Evolutionary conservation across 2,888 invertebrate species (phyloP), one percentile per base, ranked within the genome.

Genomic region (Zele albiditarsus): DNA sequence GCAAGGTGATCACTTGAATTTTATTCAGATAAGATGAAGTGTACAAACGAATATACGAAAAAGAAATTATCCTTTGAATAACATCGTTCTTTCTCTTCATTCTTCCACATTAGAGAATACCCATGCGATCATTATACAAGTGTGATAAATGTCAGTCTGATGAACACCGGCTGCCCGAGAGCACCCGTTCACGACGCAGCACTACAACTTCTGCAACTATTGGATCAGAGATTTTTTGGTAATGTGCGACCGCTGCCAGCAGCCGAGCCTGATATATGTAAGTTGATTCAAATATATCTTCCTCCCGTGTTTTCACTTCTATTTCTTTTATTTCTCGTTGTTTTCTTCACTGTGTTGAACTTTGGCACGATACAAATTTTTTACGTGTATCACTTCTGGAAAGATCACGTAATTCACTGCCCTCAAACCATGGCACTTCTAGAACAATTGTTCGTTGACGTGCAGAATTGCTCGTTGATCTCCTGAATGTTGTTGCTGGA

Each of bases 101-200:
- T 53, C 63, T 58, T 75, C 16, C 71, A 27, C 3, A 53, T 42
- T 89, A 97, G 97, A 86, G 98, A 98, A 90, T 98, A 98, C 91
- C 98, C 98, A 2, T 98, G 98, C 89, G 98, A 98, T 90, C 97
- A 98, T 91, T 98, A 98, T 89, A 98, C 98, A 49, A 98, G 98
- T 1, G 96, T 99, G 84, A 97, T 99, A 87, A 99, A 98, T 89
- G 96, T 99, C 49, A 98, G 99, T 0, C 92, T 99, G 63, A 94
- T 99, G 92, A 98, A 97, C 91, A 97, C 98, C 6, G 98, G 98
- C 1, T 98, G 97, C 87, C 97, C 98, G 0, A 93, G 98, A 31
- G 95, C 96, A 46, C 92, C 94, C 53, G 95, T 98, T n/a, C 96
- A 98, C 88, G 97, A 98, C 86, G 96, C 96, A 16, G 99, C 99